Conservation (phyloP, 2,888 invertebrate species). For the Bombyx huttoni region DNA sequence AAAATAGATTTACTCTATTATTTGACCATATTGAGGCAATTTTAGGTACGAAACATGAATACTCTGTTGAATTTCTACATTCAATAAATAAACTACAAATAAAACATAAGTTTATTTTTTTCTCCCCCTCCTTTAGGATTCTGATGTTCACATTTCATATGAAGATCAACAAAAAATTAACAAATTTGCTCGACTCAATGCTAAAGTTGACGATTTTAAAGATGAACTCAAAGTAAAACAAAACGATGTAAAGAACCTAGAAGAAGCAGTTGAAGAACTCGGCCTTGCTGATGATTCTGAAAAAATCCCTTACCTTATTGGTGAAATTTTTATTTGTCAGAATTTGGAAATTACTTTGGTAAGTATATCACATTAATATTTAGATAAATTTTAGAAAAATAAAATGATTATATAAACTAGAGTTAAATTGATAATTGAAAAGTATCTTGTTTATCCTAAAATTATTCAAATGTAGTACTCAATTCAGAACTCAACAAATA, state of each 20-base stretch:
- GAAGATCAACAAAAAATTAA: slow-evolving; percentile 99
- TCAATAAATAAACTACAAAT: no score
- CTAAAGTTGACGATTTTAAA: slow-evolving; percentile 90
- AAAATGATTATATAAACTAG: no score
- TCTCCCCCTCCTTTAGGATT: slow-evolving; percentile 70
- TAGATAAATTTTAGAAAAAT: no score
- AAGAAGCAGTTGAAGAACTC: slow-evolving; percentile 93
- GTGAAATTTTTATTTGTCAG: slow-evolving; percentile 91
- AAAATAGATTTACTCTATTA: no score
- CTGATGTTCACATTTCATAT: slow-evolving; percentile 93
- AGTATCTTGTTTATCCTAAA: no score
- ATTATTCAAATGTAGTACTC: no score
- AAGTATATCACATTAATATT: slow-evolving; percentile 11
- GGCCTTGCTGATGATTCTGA: slow-evolving; percentile 82
- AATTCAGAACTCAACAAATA: no score
- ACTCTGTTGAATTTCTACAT: no score
- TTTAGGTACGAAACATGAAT: no score
- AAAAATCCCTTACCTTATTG: slow-evolving; percentile 86
- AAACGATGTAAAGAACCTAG: slow-evolving; percentile 92
- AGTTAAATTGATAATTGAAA: no score
- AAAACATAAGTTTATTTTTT: no score
- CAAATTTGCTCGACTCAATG: slow-evolving; percentile 94
- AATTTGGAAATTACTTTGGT: slow-evolving; percentile 83
- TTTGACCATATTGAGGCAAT: no score
- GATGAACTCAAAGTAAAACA: slow-evolving; percentile 89